These are phyloP conservation scores for Myotis vivesi DNA, from an alignment of 2,797 vertebrate genomes.

Conservation along the genomic window DNA sequence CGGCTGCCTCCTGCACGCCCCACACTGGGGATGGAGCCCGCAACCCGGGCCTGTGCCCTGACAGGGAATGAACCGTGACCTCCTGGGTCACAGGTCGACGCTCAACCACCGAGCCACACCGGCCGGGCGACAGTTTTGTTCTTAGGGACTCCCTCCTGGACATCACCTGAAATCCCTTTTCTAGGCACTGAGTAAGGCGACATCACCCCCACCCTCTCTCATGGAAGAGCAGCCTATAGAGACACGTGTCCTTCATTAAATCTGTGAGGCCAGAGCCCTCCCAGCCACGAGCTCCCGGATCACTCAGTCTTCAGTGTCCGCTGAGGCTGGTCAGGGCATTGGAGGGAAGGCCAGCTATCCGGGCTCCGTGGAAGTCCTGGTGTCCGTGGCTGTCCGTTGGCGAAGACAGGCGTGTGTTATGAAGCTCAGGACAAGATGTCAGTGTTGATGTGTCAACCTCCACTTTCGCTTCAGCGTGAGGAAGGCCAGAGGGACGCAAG, in stretches of 20 bases:
- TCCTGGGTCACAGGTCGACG: too few species aligned
- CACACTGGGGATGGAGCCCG: too few species aligned
- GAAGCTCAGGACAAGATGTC: neutral
- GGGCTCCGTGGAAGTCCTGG: neutral
- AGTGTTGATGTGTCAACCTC: neutral
- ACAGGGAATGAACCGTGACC: too few species aligned
- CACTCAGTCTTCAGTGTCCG: neutral
- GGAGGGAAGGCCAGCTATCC: neutral
- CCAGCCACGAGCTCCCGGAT: neutral
- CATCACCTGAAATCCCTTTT: neutral
- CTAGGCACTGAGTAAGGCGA: neutral
- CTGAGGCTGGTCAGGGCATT: neutral
- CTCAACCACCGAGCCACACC: too few species aligned
- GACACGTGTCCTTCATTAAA: neutral
- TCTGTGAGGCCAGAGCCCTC: neutral
- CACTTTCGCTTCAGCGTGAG: neutral
- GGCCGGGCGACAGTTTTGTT: neutral
- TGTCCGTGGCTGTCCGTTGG: neutral
- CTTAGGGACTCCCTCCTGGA: neutral
- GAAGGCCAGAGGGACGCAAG: neutral
- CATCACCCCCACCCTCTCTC: neutral
- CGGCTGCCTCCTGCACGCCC: too few species aligned
- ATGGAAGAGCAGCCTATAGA: neutral
- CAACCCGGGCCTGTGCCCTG: too few species aligned
- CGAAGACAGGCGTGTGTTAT: conserved; percentile 26